phyloP scores from a whole-genome alignment of 2,888 invertebrate genomes.

The Malachius bipustulatus region DNA sequence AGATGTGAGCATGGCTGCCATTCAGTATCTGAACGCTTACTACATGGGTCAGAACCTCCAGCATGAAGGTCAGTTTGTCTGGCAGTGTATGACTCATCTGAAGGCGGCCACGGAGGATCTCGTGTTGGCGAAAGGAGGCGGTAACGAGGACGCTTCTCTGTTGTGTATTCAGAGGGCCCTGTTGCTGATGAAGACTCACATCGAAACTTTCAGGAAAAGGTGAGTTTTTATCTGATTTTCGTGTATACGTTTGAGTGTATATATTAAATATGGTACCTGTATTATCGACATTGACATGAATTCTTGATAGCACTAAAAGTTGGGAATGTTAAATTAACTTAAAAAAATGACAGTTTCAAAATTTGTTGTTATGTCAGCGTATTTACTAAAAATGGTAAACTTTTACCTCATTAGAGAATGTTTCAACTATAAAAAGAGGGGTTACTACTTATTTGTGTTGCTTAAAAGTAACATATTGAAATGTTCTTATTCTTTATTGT shows the following conservation, averaged over 20 bases:
- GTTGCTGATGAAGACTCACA: constrained; percentile 77
- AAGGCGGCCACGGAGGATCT: constrained; percentile 71
- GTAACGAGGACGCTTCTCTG: constrained; percentile 65
- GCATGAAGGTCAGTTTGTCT: constrained; percentile 85
- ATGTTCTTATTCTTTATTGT: too few relatives aligned
- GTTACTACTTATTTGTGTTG: too few relatives aligned
- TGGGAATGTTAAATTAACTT: too few relatives aligned
- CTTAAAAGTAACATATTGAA: too few relatives aligned
- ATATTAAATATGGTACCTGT: neutral
- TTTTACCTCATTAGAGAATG: too few relatives aligned
- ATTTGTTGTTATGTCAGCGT: too few relatives aligned
- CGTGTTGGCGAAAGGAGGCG: constrained; percentile 33
- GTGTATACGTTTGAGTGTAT: constrained; percentile 3
- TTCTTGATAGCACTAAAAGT: neutral
- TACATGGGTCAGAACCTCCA: constrained; percentile 87
- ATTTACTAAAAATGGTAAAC: too few relatives aligned
- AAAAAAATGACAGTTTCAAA: constrained; percentile 9
- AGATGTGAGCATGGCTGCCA: constrained; percentile 90
- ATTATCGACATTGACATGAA: too few relatives aligned
- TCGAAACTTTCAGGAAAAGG: constrained; percentile 81
- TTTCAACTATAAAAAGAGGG: too few relatives aligned
- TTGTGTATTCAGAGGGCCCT: constrained; percentile 85
- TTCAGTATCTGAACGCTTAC: constrained; percentile 86
- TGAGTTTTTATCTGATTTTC: constrained; percentile 23
- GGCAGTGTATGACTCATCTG: constrained; percentile 86